Evolutionary conservation across 1,140 invertebrate species (phyloP).

Genomic region (Eufriesea mexicana): DNA sequence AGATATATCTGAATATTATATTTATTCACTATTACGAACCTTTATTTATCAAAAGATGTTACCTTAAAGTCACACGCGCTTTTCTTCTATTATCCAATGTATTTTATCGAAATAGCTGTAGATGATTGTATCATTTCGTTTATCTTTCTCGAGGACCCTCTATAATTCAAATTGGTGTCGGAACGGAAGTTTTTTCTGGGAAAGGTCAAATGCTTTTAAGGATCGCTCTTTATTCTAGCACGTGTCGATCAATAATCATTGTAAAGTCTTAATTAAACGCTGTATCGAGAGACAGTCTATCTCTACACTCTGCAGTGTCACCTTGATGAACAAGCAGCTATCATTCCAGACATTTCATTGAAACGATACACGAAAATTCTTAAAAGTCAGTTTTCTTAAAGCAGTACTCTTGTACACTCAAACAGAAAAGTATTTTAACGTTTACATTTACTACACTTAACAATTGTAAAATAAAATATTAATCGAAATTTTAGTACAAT

Average conservation of each 20-base stretch:
- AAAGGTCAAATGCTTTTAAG: not conserved
- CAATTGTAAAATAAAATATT: too few relatives aligned
- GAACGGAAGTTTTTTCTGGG: too few relatives aligned
- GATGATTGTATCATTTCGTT: not conserved
- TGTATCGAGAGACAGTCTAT: not conserved
- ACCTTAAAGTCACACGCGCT: too few relatives aligned
- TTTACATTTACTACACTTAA: too few relatives aligned
- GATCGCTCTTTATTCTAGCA: not conserved
- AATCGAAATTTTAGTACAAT: too few relatives aligned
- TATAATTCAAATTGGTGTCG: not conserved
- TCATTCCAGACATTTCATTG: not conserved
- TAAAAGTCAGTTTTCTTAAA: not conserved
- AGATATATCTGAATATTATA: too few relatives aligned
- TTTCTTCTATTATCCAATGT: too few relatives aligned
- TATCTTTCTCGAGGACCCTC: not conserved
- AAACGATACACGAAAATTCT: not conserved
- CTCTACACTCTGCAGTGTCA: not conserved
- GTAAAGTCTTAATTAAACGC: not conserved
- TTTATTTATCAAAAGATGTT: too few relatives aligned
- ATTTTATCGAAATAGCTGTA: too few relatives aligned
- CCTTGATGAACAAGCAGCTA: not conserved
- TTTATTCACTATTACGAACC: too few relatives aligned
- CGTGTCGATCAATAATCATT: not conserved
- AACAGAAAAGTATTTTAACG: too few relatives aligned
- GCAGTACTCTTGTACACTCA: too few relatives aligned